Percentiles rank a stretch among this genome's conserved stretches.
Conservation (phyloP, 2,113 vertebrate genomes). For the Morone saxatilis region DNA sequence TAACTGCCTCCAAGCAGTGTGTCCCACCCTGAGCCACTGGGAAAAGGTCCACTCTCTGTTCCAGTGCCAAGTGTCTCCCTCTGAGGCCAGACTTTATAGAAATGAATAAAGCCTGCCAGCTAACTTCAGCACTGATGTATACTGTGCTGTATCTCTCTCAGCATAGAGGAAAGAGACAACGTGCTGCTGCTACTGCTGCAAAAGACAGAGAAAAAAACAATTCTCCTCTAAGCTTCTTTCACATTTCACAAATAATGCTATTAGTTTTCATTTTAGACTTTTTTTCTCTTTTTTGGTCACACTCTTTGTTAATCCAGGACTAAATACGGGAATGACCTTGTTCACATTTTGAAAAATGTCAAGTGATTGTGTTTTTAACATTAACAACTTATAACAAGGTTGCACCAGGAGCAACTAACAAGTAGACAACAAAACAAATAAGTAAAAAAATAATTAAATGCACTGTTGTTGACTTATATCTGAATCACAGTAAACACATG, state of each 20-base stretch:
- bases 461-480: background rate
- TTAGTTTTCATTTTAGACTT: background rate
- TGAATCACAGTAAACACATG: background rate
- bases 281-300: slow-evolving; percentile 1
- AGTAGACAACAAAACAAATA: background rate
- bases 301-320: background rate
- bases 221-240: slow-evolving; percentile 32
- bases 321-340: background rate
- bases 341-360: background rate
- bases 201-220: slow-evolving; percentile 21
- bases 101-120: slow-evolving; percentile 54
- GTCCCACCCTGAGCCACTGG: slow-evolving; percentile 34
- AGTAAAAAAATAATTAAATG: background rate
- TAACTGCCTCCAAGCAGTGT: slow-evolving; percentile 28
- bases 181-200: background rate
- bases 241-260: slow-evolving; percentile 17
- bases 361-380: background rate
- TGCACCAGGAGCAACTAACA: background rate
- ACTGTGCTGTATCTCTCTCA: slow-evolving; percentile 38
- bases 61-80: slow-evolving; percentile 60
- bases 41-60: slow-evolving; percentile 60
- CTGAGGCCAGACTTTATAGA: slow-evolving; percentile 60
- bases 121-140: slow-evolving; percentile 32
- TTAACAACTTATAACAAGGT: background rate
- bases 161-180: slow-evolving; percentile 24